Percentiles rank a stretch among this genome's conserved stretches.
These are phyloP conservation scores for Macrochelys suwanniensis DNA, from an alignment of 2,797 vertebrate genomes.

Conservation along the genomic window DNA sequence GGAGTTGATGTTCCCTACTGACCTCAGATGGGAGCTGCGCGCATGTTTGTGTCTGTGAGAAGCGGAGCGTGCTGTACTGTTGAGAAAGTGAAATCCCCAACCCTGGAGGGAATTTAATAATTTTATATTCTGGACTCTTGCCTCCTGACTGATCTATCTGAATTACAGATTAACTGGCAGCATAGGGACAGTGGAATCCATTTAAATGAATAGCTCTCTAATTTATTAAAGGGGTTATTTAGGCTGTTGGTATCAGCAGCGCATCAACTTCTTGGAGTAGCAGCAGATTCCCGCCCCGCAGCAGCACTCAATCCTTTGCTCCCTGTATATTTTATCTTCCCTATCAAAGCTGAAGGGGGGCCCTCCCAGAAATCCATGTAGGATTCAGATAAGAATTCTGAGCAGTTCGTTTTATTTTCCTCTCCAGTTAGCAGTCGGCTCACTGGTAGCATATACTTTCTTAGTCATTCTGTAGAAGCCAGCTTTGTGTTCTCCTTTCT, in stretches of 20 bases:
- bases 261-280: constrained; percentile 41
- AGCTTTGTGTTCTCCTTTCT: neutral
- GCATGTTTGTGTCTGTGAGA: neutral
- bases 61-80: neutral
- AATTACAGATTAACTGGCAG: constrained; percentile 81
- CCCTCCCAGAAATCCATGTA: neutral
- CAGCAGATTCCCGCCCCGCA: neutral
- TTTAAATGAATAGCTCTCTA: constrained; percentile 76
- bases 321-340: neutral
- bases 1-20: fast-evolving
- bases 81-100: constrained; percentile 62
- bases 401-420: fast-evolving
- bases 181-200: constrained; percentile 64
- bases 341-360: neutral
- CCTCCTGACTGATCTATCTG: constrained; percentile 77
- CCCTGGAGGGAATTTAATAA: constrained; percentile 69
- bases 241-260: constrained; percentile 25
- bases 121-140: constrained; percentile 72
- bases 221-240: constrained; percentile 76
- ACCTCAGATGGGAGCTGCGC: constrained; percentile 2
- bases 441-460: neutral
- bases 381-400: neutral
- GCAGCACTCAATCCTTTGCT: neutral
- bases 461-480: neutral
- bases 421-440: constrained; percentile 9